Evolutionary conservation across 2,888 invertebrate species (phyloP).

Genomic region (Polydesmus complanatus): DNA sequence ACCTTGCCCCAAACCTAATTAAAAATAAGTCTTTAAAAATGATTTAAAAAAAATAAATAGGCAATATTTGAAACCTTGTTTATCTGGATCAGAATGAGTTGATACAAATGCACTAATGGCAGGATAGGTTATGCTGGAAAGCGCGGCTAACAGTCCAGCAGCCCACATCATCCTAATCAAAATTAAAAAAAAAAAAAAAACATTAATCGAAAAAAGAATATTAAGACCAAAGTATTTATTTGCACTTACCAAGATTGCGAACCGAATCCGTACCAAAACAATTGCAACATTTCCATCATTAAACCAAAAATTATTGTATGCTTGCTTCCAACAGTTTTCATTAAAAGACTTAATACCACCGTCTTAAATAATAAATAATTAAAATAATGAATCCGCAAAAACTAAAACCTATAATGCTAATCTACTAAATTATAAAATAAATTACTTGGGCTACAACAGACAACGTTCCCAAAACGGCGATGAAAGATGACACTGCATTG

Average conservation of each 20-base stretch:
- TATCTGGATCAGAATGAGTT: constrained; percentile 91
- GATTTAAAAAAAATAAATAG: no score
- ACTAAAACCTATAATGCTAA: no score
- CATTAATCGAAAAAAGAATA: no score
- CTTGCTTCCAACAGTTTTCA: constrained; percentile 80
- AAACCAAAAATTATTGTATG: constrained; percentile 95
- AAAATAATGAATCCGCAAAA: neutral
- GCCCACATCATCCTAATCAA: constrained; percentile 91
- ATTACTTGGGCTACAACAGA: constrained; percentile 85
- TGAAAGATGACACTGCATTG: constrained; percentile 91
- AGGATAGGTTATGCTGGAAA: constrained; percentile 94
- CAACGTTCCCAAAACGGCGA: constrained; percentile 89
- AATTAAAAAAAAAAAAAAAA: neutral
- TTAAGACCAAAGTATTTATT: constrained; percentile 2
- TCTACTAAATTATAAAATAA: no score
- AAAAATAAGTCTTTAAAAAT: neutral
- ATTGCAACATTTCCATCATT: constrained; percentile 88
- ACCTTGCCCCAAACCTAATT: constrained; percentile 71
- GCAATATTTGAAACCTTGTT: no score
- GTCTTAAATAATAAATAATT: constrained; percentile 31
- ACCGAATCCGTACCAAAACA: constrained; percentile 95
- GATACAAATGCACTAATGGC: constrained; percentile 98
- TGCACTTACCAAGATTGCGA: constrained; percentile 69
- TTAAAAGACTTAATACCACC: constrained; percentile 50
- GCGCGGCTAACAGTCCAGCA: constrained; percentile 87